Base-by-base conservation (phyloP, 2,888 invertebrate species). In the Drosophila peninsularis region DNA sequence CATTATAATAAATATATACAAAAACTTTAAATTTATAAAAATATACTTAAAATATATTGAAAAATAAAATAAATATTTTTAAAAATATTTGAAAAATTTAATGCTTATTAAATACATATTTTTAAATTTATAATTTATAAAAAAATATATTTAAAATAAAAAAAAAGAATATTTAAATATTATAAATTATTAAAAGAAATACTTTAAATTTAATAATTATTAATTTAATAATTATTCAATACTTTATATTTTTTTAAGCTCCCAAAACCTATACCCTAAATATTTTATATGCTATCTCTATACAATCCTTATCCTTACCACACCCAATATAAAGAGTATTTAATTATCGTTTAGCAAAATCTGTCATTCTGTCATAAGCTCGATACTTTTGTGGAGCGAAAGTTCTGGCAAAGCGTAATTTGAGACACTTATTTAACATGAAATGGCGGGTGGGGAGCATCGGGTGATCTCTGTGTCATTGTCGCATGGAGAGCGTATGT, bases 341-440 rank as follows among this genome's bases (percentile, higher is more conserved):
- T 4, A 62, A n/a, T 24, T 10, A 6, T 37, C 21, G 30, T 2
- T 9, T 10, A 21, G 0, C 2, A 0, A 39, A 9, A 30, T n/a
- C 2, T 2, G 17, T 49, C 45, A 27, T 42, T 47, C 21, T 13
- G 19, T 21, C 71, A 37, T 45, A 13, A 53, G 45, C 17, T 30
- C 36, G 36, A 39, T n/a, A 14, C 13, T 10, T 30, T 56, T 55
- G 64, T 62, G 54, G 14, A 61, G 73, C 80, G 73, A 81, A 80
- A 80, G 76, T 78, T 74, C 63, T 19, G 56, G 32, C 62, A 63
- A 56, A 56, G 49, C 17, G 81, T 84, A 82, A 82, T 80, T 84
- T 65, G 82, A 82, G 71, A 78, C 67, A 60, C 45, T 67, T 74
- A 74, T 80, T 76, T 64, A 81, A 78, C 80, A 80, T 70, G 65